Evolutionary conservation across 2,113 vertebrate genomes (phyloP), one percentile per base, ranked within the genome.

Genomic region (Myiozetetes cayanensis): DNA sequence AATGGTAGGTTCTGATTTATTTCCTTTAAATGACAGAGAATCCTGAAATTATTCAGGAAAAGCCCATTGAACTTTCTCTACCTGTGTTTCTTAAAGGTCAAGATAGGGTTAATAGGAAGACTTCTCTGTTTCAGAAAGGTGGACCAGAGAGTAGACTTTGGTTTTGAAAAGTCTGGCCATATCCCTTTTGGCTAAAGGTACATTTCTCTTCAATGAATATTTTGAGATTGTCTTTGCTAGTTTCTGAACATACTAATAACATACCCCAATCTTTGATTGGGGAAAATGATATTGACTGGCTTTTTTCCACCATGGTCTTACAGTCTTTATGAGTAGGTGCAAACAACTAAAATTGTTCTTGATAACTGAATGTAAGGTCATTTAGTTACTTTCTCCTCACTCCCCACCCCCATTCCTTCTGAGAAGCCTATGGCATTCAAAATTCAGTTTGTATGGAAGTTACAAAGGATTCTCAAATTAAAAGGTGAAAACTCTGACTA

Each of bases 391-490:
- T 89, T 63, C 11, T 63, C 10, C 16, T 70, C 23, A 14, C 20
- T 27, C 2, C 2, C 3, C 14, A 28, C 25, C 3, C 2, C 18
- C 8, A 8, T 7, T 33, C 35, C 30, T 3, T 24, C 39, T 41
- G 31, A 46, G 13, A 65, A 71, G 8, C 18, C 6, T 46, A 4
- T 35, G 12, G 28, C 67, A 10, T 63, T 79, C 33, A 79, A 82
- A 83, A 50, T 50, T 63, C 46, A 41, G 14, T 59, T 79, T 81
- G 21, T 49, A 24, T 46, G 19, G 23, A 12, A 28, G 14, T 53
- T 67, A 33, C 12, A 90, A 71, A 71, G 5, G 1, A 37, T 85
- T 37, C 43, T 28, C 16, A 37, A 88, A 35, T n/a, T 62, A 53
- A 7, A 58, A 73, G 7, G 9, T 59, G 15, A 67, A 58, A 35